Evolutionary conservation across 2,797 vertebrate species (phyloP).

Genomic region (Hippocampus kuda): DNA sequence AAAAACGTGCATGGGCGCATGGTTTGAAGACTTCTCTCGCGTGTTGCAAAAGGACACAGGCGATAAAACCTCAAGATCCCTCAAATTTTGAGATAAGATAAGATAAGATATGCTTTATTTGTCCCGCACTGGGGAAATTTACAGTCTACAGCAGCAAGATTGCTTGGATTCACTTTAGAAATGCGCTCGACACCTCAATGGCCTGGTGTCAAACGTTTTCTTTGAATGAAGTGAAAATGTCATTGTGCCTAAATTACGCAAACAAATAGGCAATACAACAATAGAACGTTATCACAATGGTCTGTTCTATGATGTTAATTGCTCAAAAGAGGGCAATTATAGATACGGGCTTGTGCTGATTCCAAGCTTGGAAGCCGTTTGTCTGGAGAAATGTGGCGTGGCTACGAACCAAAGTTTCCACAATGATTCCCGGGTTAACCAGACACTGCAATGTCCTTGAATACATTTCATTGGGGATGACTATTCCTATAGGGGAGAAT

Average conservation of each 20-base stretch:
- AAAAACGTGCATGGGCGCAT: too few species aligned
- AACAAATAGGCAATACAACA: not conserved
- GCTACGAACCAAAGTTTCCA: slow-evolving; percentile 47
- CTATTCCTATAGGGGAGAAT: slow-evolving; percentile 47
- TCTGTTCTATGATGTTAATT: slow-evolving; percentile 7
- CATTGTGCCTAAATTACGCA: not conserved
- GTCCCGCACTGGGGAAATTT: too few species aligned
- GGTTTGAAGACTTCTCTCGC: too few species aligned
- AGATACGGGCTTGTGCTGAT: slow-evolving; percentile 24
- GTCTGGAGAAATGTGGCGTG: slow-evolving; percentile 56
- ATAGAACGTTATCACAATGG: not conserved
- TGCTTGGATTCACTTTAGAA: too few species aligned
- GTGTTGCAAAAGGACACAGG: too few species aligned
- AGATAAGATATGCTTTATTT: too few species aligned
- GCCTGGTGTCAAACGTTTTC: slow-evolving; percentile 1
- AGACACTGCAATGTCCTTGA: slow-evolving; percentile 49
- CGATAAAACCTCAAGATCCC: too few species aligned
- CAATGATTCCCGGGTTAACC: slow-evolving; percentile 58
- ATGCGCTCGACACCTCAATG: too few species aligned
- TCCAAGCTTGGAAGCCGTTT: slow-evolving; percentile 45
- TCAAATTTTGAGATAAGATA: too few species aligned
- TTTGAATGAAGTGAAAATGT: slow-evolving; percentile 3
- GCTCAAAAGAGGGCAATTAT: slow-evolving; percentile 17
- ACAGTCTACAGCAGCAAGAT: too few species aligned
- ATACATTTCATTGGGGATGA: slow-evolving; percentile 42